Evolutionary conservation across 2,113 vertebrate species (phyloP).

Genomic region (Sebastes fasciatus): DNA sequence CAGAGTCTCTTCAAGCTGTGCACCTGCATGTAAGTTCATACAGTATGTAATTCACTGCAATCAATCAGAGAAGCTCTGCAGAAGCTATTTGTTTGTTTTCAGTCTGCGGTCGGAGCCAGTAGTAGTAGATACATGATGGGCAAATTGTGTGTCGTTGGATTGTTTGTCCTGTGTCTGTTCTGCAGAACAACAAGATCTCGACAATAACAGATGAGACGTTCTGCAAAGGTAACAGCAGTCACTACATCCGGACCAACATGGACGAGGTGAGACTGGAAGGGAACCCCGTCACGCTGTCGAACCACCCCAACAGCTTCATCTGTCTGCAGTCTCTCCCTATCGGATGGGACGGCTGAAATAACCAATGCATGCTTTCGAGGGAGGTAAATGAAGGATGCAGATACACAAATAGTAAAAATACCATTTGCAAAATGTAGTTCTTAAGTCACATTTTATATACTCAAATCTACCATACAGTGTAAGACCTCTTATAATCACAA

Average conservation of each 20-base stretch:
- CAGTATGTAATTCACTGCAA: background rate
- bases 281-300: constrained; percentile 88
- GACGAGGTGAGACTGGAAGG: constrained; percentile 91
- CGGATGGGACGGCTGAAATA: constrained; percentile 88
- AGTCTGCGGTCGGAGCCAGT: background rate
- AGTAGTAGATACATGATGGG: background rate
- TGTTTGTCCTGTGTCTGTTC: constrained; percentile 35
- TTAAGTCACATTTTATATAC: constrained; percentile 45
- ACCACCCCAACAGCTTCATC: constrained; percentile 91
- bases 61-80: background rate
- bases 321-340: constrained; percentile 90
- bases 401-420: background rate
- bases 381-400: constrained; percentile 17
- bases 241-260: constrained; percentile 88
- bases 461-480: constrained; percentile 5
- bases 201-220: constrained; percentile 91
- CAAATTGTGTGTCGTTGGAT: background rate
- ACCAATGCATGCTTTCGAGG: constrained; percentile 7
- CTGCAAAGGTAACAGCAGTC: constrained; percentile 90
- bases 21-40: constrained; percentile 89
- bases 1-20: constrained; percentile 91
- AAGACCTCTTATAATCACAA: background rate
- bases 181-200: constrained; percentile 93
- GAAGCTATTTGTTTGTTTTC: background rate
- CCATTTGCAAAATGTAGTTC: constrained; percentile 2